Conservation (phyloP, 2,888 invertebrate species). For the Electrophaes corylata region DNA sequence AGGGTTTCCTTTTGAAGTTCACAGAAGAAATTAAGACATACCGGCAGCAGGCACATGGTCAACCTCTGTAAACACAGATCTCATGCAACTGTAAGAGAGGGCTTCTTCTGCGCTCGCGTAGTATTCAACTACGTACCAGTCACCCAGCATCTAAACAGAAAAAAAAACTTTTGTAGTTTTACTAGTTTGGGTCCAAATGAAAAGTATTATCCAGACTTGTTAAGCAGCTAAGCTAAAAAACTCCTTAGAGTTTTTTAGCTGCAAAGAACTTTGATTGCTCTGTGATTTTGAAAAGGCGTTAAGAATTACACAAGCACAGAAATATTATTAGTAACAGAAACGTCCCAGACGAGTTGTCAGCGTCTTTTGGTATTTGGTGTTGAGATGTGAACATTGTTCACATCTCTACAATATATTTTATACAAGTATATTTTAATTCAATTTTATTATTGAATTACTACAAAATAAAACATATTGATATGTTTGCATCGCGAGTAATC, state of each 20-base stretch:
- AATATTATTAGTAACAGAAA: not conserved
- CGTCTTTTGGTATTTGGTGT: too few species aligned
- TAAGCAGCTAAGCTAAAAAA: too few species aligned
- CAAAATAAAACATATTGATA: too few species aligned
- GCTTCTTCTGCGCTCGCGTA: slow-evolving; percentile 95
- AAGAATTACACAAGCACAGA: not conserved
- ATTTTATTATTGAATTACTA: too few species aligned
- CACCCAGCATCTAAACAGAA: slow-evolving; percentile 88
- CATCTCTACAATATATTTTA: too few species aligned
- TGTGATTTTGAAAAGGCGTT: not conserved
- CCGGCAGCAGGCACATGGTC: slow-evolving; percentile 73
- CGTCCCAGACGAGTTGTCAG: too few species aligned
- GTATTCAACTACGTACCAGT: slow-evolving; percentile 94
- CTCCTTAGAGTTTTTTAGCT: not conserved
- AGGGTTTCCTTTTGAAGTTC: slow-evolving; percentile 20
- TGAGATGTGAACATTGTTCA: too few species aligned
- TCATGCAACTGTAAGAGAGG: slow-evolving; percentile 93
- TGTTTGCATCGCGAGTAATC: too few species aligned
- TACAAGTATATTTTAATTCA: too few species aligned
- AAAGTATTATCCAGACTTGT: too few species aligned
- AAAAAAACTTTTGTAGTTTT: not conserved
- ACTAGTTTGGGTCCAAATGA: too few species aligned
- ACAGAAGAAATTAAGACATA: slow-evolving; percentile 33
- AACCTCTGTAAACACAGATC: slow-evolving; percentile 87
- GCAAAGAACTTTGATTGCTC: not conserved